Conservation (phyloP, 2,888 invertebrate species). For the Alviniconcha strummeri region DNA sequence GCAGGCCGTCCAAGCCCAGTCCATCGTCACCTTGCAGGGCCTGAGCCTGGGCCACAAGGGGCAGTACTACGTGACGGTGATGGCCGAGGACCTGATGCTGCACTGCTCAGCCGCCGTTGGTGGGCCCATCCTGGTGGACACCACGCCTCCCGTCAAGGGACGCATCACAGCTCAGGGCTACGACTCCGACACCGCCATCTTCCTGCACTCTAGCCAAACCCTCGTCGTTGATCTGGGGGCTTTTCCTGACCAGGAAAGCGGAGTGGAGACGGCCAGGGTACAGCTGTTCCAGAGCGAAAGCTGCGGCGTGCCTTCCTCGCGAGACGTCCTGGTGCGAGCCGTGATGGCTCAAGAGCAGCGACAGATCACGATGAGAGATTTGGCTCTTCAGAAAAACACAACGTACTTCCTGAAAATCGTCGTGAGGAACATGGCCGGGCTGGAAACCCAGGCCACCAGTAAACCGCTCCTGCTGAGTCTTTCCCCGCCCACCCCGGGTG, state of each 20-base stretch:
- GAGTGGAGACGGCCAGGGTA: neutral
- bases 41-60: neutral
- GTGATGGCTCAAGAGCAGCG: neutral
- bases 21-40: neutral
- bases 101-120: neutral
- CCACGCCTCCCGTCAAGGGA: neutral
- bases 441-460: neutral
- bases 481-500: neutral
- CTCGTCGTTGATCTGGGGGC: neutral
- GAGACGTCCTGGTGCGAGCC: neutral
- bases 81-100: neutral
- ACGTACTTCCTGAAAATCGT: neutral
- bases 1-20: neutral
- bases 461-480: neutral
- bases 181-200: neutral
- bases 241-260: conserved; percentile 1
- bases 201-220: neutral
- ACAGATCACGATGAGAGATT: neutral
- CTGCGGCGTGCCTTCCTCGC: neutral
- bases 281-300: neutral
- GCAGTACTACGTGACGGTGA: neutral
- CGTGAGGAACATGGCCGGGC: neutral
- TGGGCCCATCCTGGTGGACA: neutral
- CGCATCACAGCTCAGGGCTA: neutral
- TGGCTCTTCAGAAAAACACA: neutral